Conservation (phyloP, 2,888 invertebrate species). For the Agrotis segetum region DNA sequence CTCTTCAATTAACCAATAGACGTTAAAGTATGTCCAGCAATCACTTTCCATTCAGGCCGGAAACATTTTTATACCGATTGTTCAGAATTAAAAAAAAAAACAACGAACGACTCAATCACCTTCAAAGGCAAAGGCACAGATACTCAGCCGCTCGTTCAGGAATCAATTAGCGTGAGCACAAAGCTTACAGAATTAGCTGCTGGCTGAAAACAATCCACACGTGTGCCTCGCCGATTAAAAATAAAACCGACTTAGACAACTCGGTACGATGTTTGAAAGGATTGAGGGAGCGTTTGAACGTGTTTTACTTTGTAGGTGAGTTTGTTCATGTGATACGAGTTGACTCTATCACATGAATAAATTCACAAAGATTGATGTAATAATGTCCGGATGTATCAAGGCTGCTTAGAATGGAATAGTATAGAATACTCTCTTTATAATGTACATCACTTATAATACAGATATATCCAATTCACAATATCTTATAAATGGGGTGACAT, state of each 20-base stretch:
- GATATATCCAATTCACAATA: too few species aligned
- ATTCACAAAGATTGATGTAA: background rate
- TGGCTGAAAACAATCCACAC: conserved; percentile 76
- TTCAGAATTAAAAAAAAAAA: conserved; percentile 23
- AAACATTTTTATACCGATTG: conserved; percentile 45
- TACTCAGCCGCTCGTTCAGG: conserved; percentile 80
- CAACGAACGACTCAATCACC: conserved; percentile 77
- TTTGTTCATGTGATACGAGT: too few species aligned
- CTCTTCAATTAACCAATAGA: conserved; percentile 25
- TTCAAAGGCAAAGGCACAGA: conserved; percentile 72
- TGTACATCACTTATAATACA: too few species aligned
- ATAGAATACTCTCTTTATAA: too few species aligned
- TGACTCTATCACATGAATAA: background rate
- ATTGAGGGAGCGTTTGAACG: conserved; percentile 68
- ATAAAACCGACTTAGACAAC: conserved; percentile 79
- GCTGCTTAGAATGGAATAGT: too few species aligned
- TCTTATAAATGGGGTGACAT: too few species aligned
- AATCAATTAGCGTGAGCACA: conserved; percentile 85
- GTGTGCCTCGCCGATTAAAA: conserved; percentile 80
- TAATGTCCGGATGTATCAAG: too few species aligned
- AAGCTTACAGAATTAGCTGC: conserved; percentile 82
- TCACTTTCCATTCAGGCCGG: conserved; percentile 26
- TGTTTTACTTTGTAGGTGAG: background rate
- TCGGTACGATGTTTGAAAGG: conserved; percentile 80
- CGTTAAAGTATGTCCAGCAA: conserved; percentile 46